These are phyloP conservation scores for Carlito syrichta DNA, from an alignment of 2,113 vertebrate species.

Conservation along the genomic window DNA sequence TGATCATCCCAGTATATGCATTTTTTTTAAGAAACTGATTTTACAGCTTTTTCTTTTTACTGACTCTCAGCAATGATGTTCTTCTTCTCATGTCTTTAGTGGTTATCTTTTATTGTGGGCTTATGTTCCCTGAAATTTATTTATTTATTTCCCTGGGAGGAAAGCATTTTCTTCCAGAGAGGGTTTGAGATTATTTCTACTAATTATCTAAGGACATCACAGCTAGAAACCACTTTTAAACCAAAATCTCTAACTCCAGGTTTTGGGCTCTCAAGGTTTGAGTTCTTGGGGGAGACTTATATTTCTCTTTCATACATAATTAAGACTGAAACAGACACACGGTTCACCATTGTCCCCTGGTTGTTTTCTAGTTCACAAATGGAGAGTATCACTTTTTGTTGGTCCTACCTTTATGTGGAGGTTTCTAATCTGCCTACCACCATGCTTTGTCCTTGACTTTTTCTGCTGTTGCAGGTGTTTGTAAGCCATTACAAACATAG, in stretches of 20 bases:
- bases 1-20: not conserved
- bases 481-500: too few species aligned
- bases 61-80: not conserved
- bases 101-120: not conserved
- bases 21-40: not conserved
- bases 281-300: not conserved
- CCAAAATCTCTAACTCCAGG: not conserved
- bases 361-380: not conserved
- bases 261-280: not conserved
- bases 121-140: not conserved
- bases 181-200: not conserved
- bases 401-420: fast-evolving
- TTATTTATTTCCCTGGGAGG: not conserved
- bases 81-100: not conserved
- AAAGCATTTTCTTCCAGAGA: not conserved
- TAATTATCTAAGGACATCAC: not conserved
- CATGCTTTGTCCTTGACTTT: not conserved
- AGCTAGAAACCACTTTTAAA: not conserved
- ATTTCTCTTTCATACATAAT: not conserved
- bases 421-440: not conserved
- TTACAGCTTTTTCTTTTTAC: not conserved
- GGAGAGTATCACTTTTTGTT: not conserved
- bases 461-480: not conserved
- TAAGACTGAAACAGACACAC: not conserved
- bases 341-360: fast-evolving